phyloP scores from a whole-genome alignment of 2,888 invertebrate species.

The Drosophila subquinaria region DNA sequence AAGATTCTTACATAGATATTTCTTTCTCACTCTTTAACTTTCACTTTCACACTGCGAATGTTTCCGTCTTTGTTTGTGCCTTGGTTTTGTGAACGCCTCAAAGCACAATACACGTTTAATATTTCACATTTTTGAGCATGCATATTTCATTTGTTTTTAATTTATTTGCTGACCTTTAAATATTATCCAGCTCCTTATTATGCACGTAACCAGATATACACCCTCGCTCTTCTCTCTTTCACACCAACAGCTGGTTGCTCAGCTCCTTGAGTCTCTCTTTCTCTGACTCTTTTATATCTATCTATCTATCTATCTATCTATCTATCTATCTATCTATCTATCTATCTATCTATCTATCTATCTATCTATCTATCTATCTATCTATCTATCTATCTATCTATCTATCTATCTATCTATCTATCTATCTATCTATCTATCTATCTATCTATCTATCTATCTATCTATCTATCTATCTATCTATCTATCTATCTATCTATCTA shows the following conservation, averaged over 20 bases:
- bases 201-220: constrained; percentile 4
- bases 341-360: background rate
- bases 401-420: background rate
- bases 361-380: too few relatives aligned
- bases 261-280: background rate
- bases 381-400: background rate
- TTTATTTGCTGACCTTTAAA: constrained; percentile 32
- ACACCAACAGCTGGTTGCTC: background rate
- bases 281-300: background rate
- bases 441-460: background rate
- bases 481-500: background rate
- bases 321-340: too few relatives aligned
- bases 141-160: constrained; percentile 56
- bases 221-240: background rate
- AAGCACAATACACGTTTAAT: constrained; percentile 28
- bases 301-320: too few relatives aligned
- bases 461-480: too few relatives aligned
- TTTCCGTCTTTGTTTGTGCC: background rate
- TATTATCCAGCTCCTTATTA: constrained; percentile 15
- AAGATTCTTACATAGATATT: background rate
- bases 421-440: background rate
- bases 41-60: background rate
- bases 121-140: constrained; percentile 20
- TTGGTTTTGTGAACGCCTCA: constrained; percentile 27
- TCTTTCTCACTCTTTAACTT: background rate